A percentile compares a stretch with the other conserved stretches of the same genome.
These are phyloP conservation scores for Diprion similis DNA, from an alignment of 1,140 invertebrate genomes.

Conservation along the genomic window DNA sequence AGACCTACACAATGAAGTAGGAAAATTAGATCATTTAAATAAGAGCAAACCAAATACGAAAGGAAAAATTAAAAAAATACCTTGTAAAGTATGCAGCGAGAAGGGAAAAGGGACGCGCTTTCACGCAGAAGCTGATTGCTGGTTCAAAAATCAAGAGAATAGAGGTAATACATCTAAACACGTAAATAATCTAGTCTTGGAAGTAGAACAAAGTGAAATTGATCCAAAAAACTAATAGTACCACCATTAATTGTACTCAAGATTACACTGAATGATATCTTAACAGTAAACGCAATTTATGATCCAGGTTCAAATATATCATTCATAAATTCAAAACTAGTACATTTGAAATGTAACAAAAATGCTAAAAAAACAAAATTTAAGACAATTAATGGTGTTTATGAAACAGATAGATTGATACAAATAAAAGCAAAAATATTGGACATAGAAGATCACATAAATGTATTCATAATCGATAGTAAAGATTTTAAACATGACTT, in stretches of 20 bases:
- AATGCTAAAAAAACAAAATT: neutral
- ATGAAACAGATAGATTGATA: conserved; percentile 11
- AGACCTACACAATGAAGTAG: neutral
- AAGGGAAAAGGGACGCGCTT: conserved; percentile 37
- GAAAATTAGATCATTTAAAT: conserved; percentile 2
- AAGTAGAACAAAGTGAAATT: conserved; percentile 32
- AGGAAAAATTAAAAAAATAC: conserved; percentile 1
- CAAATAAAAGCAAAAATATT: conserved; percentile 11
- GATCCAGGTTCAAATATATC: conserved; percentile 26
- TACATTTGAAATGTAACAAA: conserved; percentile 25
- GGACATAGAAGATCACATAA: conserved; percentile 14
- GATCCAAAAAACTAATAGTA: conserved; percentile 43
- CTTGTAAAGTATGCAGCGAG: conserved; percentile 40
- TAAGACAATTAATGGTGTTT: conserved; percentile 16
- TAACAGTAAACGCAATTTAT: conserved; percentile 38
- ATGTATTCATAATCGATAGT: conserved; percentile 17
- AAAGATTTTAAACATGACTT: conserved; percentile 19
- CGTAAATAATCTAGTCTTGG: conserved; percentile 35
- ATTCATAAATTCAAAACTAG: conserved; percentile 41
- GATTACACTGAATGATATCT: conserved; percentile 35
- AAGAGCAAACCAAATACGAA: conserved; percentile 16
- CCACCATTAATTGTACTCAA: conserved; percentile 44
- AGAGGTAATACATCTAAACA: conserved; percentile 13
- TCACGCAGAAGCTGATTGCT: conserved; percentile 37
- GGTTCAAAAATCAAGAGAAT: conserved; percentile 31